A percentile compares a stretch with the other conserved stretches of the same genome.
phyloP scores from a whole-genome alignment of 2,797 vertebrate genomes.

The Diceros bicornis region DNA sequence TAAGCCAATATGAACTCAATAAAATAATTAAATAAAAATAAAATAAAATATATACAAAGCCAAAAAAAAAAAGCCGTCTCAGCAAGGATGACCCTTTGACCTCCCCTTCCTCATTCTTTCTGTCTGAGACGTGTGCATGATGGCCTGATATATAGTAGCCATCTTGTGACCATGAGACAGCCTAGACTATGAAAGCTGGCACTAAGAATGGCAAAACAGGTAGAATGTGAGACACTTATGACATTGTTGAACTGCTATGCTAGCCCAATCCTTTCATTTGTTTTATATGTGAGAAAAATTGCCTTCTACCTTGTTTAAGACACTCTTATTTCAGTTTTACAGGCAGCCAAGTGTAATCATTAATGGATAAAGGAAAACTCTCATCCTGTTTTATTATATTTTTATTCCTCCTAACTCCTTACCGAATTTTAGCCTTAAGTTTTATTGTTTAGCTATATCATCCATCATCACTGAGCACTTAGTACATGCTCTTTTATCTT shows the following conservation, averaged over 20 bases:
- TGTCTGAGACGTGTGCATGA: neutral
- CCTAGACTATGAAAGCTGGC: neutral
- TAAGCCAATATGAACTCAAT: too few species aligned
- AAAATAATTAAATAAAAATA: too few species aligned
- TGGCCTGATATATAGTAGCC: neutral
- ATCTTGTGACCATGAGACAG: neutral
- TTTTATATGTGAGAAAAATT: neutral
- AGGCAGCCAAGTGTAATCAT: neutral
- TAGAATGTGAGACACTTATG: neutral
- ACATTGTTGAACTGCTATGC: neutral
- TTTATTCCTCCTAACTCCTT: neutral
- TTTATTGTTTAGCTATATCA: slow-evolving; percentile 38
- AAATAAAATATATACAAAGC: too few species aligned
- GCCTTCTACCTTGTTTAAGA: neutral
- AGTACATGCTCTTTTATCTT: neutral
- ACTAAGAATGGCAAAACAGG: neutral
- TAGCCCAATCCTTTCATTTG: neutral
- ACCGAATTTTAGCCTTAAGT: slow-evolving; percentile 11
- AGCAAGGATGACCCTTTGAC: neutral
- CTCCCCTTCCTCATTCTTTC: neutral
- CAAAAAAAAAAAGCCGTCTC: neutral
- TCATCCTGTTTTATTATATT: neutral
- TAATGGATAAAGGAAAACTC: neutral
- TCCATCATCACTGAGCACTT: neutral
- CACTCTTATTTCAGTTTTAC: neutral